These are phyloP conservation scores for Limnephilus lunatus DNA, from an alignment of 2,888 invertebrate species.

Conservation along the genomic window DNA sequence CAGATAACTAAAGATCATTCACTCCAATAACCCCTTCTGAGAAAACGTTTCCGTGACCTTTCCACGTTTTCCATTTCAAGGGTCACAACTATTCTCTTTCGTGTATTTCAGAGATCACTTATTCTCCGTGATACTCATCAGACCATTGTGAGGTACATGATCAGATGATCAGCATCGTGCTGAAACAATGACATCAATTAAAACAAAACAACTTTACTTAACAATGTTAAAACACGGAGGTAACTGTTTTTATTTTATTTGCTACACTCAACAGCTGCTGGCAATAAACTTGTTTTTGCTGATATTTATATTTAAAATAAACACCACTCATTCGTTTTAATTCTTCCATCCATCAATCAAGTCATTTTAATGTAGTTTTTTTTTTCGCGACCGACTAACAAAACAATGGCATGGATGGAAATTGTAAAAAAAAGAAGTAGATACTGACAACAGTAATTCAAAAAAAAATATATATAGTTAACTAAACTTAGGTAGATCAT, in stretches of 20 bases:
- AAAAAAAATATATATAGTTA: neutral
- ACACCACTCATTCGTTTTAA: neutral
- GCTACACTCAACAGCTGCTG: neutral
- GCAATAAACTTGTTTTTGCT: neutral
- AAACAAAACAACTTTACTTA: neutral
- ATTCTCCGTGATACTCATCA: neutral
- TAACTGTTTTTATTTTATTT: neutral
- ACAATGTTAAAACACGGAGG: neutral
- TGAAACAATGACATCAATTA: neutral
- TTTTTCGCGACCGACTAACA: neutral
- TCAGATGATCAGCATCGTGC: neutral
- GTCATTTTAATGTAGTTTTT: neutral
- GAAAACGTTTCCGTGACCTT: slow-evolving; percentile 30
- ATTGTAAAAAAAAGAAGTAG: neutral
- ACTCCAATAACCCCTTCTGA: neutral
- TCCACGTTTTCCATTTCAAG: slow-evolving; percentile 40
- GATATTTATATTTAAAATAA: neutral
- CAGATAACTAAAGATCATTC: neutral
- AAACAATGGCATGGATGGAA: neutral
- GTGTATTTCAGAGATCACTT: slow-evolving; percentile 15
- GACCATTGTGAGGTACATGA: neutral
- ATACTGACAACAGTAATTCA: neutral
- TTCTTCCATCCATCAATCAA: neutral
- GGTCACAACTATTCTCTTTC: slow-evolving; percentile 22
- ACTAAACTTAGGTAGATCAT: neutral